Evolutionary conservation across 2,113 vertebrate genomes (phyloP).

Genomic region (Heterocephalus glaber): DNA sequence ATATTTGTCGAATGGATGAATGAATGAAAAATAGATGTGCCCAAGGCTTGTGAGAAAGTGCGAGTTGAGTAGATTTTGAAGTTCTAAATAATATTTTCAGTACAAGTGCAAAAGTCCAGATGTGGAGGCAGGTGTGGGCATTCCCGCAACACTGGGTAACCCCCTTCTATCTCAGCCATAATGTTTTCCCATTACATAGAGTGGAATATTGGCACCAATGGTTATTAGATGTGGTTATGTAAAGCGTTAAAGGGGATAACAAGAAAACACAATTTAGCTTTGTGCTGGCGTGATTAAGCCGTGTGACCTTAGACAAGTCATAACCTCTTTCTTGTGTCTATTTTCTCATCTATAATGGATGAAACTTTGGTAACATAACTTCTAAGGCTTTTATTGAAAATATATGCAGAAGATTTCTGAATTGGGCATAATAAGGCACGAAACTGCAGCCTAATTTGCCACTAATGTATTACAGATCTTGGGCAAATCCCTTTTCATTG

Average conservation of each 20-base stretch:
- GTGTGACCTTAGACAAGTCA: not conserved
- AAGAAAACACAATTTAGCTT: not conserved
- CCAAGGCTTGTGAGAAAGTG: not conserved
- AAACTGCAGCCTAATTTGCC: not conserved
- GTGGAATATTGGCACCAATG: not conserved
- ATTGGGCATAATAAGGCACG: not conserved
- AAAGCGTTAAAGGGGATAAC: not conserved
- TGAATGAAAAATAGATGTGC: not conserved
- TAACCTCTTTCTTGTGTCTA: not conserved
- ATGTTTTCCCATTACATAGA: not conserved
- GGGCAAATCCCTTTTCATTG: not conserved
- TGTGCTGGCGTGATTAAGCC: not conserved
- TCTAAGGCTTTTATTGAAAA: conserved; percentile 8
- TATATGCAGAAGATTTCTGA: not conserved
- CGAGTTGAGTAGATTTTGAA: not conserved
- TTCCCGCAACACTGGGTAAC: not conserved
- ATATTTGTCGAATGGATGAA: not conserved
- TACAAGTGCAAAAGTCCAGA: not conserved
- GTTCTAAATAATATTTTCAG: not conserved
- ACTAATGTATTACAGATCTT: not conserved
- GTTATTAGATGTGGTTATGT: not conserved
- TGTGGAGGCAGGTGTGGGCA: not conserved
- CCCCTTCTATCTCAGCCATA: not conserved
- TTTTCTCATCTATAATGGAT: not conserved
- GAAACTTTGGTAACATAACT: not conserved